phyloP scores from a whole-genome alignment of 2,888 invertebrate species.

The Scaptodrosophila latifasciaeformis region DNA sequence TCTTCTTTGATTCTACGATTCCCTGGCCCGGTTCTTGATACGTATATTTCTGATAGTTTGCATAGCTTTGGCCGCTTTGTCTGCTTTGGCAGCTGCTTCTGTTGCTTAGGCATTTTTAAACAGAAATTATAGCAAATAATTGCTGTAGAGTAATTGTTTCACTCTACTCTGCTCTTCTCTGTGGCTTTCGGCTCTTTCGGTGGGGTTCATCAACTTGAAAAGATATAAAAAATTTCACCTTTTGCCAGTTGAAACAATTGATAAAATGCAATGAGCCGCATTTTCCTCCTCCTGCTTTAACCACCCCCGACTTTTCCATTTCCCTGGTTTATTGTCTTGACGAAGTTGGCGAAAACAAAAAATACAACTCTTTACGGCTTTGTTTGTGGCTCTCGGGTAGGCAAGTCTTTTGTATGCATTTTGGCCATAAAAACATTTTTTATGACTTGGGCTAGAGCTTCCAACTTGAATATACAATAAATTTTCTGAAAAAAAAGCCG shows the following conservation, averaged over 20 bases:
- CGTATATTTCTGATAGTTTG: constrained; percentile 50
- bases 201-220: background rate
- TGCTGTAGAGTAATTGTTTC: constrained; percentile 26
- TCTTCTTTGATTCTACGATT: background rate
- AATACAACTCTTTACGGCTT: too few relatives aligned
- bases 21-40: too few relatives aligned
- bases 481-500: too few relatives aligned
- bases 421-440: constrained; percentile 16
- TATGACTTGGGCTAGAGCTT: background rate
- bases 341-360: too few relatives aligned
- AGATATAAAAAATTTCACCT: constrained; percentile 41
- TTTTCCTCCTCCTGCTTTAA: too few relatives aligned
- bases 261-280: too few relatives aligned
- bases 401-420: constrained; percentile 26
- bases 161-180: background rate
- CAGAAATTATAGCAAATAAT: constrained; percentile 64
- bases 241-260: constrained; percentile 10
- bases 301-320: too few relatives aligned
- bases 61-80: constrained; percentile 31
- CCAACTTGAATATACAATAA: too few relatives aligned
- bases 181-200: too few relatives aligned
- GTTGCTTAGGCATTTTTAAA: constrained; percentile 44
- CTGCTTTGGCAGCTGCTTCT: too few relatives aligned
- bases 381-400: background rate
- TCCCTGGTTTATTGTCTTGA: too few relatives aligned